Conservation (phyloP, 2,113 vertebrate genomes). For the Pangasianodon hypophthalmus region DNA sequence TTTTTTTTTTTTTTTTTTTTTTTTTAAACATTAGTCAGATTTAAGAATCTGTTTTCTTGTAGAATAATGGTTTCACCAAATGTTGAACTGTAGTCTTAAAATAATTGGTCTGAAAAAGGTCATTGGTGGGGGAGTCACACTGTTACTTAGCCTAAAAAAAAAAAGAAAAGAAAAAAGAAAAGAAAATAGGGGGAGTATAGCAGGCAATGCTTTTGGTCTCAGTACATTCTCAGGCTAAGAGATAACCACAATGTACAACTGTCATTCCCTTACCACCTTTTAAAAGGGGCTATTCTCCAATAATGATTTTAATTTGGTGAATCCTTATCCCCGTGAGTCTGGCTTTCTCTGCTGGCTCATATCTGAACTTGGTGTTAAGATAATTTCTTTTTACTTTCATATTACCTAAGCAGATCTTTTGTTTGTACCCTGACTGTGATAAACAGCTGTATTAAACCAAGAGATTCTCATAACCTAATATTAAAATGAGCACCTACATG, state of each 20-base stretch:
- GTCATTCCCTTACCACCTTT: constrained; percentile 6
- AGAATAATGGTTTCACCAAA: constrained; percentile 5
- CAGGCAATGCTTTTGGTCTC: not conserved
- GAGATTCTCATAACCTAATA: constrained; percentile 42
- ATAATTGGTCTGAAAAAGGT: not conserved
- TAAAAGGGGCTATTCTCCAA: not conserved
- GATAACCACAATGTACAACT: not conserved
- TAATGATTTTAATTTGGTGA: not conserved
- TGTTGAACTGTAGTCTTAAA: constrained; percentile 13
- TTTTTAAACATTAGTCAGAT: not conserved
- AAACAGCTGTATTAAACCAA: constrained; percentile 48
- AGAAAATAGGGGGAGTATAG: not conserved
- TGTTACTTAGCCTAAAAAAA: not conserved
- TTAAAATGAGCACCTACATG: constrained; percentile 43
- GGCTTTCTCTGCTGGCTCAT: not conserved
- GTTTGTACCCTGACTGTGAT: constrained; percentile 45
- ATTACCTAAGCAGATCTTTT: constrained; percentile 25
- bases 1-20: not conserved
- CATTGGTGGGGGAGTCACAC: not conserved
- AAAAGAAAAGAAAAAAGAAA: not conserved
- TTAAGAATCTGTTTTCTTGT: not conserved
- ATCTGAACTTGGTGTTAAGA: constrained; percentile 28
- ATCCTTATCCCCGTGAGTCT: not conserved
- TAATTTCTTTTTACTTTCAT: constrained; percentile 27
- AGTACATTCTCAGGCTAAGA: constrained; percentile 1